Evolutionary conservation across 1,140 invertebrate genomes (phyloP).

Genomic region (Zaprionus davidi): DNA sequence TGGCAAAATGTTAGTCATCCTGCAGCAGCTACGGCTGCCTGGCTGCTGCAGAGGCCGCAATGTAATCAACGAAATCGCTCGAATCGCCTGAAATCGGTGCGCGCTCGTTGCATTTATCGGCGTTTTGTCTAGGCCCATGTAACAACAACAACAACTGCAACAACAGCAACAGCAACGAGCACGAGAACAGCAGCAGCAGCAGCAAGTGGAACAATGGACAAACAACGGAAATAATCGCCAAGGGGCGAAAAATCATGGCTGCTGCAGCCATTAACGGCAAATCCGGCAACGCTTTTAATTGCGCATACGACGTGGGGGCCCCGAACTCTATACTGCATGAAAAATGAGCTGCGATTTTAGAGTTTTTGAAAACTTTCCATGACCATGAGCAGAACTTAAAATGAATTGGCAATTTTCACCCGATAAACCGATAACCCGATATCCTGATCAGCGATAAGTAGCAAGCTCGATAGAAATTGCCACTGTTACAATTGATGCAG

Average conservation of each 20-base stretch:
- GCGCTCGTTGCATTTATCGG: slow-evolving; percentile 58
- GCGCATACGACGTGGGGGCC: slow-evolving; percentile 58
- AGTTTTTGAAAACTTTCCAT: not conserved
- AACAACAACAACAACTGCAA: slow-evolving; percentile 20
- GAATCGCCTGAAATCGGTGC: slow-evolving; percentile 68
- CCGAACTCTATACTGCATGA: slow-evolving; percentile 46
- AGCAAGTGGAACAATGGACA: slow-evolving; percentile 48
- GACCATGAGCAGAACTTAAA: not conserved
- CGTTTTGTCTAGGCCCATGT: slow-evolving; percentile 56
- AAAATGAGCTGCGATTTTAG: slow-evolving; percentile 44
- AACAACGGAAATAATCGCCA: slow-evolving; percentile 40
- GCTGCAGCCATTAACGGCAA: slow-evolving; percentile 73
- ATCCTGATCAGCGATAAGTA: not conserved
- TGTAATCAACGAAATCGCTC: slow-evolving; percentile 79
- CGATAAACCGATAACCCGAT: not conserved
- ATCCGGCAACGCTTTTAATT: slow-evolving; percentile 79
- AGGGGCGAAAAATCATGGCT: slow-evolving; percentile 55
- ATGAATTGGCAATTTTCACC: not conserved
- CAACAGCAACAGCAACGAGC: slow-evolving; percentile 35
- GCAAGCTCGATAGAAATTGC: not conserved
- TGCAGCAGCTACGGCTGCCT: slow-evolving; percentile 1
- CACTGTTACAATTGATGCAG: not conserved
- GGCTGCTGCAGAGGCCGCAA: slow-evolving; percentile 51
- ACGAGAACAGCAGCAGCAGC: slow-evolving; percentile 43
- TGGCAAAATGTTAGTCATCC: slow-evolving; percentile 26